Percentiles rank a stretch among this genome's conserved stretches.
Conservation (phyloP, 2,113 vertebrate genomes). For the Neoarius graeffei region DNA sequence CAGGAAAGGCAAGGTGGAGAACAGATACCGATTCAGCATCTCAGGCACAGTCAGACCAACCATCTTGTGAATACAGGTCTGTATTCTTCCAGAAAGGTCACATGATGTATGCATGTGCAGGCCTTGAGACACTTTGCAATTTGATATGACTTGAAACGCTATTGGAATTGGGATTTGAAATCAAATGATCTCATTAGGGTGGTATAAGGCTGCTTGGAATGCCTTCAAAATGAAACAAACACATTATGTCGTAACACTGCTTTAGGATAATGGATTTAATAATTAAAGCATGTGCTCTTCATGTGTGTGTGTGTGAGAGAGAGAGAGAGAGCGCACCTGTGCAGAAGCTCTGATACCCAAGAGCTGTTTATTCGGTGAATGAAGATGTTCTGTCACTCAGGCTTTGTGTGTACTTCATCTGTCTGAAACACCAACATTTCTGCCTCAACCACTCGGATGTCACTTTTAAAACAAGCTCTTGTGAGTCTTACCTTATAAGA, state of each 20-base stretch:
- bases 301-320: slow-evolving; percentile 1
- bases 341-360: background rate
- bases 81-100: background rate
- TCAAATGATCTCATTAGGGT: background rate
- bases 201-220: background rate
- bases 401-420: slow-evolving; percentile 47
- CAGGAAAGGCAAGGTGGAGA: no score
- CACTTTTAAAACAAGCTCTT: slow-evolving; percentile 37
- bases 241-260: background rate
- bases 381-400: slow-evolving; percentile 52
- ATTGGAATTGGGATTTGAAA: background rate
- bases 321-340: background rate
- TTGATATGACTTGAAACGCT: background rate
- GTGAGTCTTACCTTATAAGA: slow-evolving; percentile 3
- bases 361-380: slow-evolving; percentile 53
- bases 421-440: slow-evolving; percentile 37
- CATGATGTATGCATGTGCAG: background rate
- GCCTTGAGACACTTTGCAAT: background rate
- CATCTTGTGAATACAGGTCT: background rate
- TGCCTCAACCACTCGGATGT: slow-evolving; percentile 51
- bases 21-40: no score
- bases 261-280: background rate
- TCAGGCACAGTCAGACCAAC: no score
- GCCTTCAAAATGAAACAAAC: background rate
- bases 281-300: background rate